Conservation (phyloP, 2,888 invertebrate species). For the Yponomeuta malinellus region DNA sequence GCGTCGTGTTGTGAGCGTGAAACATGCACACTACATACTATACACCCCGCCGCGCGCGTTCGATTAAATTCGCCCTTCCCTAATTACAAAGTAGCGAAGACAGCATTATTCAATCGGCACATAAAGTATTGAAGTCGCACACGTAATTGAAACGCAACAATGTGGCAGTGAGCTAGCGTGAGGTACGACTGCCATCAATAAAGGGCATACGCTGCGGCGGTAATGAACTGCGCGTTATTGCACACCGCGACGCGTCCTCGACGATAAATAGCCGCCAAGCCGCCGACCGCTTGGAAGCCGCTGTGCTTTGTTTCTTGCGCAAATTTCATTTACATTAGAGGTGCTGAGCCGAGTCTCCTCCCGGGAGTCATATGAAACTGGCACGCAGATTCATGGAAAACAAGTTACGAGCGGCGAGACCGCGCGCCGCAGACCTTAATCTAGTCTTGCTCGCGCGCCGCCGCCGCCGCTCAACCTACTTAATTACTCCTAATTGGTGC, state of each 20-base stretch:
- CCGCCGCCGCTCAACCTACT: slow-evolving; percentile 52
- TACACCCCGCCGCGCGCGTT: neutral
- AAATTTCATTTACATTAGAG: slow-evolving; percentile 74
- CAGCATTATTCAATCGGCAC: slow-evolving; percentile 32
- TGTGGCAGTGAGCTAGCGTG: slow-evolving; percentile 53
- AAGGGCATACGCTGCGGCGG: slow-evolving; percentile 65
- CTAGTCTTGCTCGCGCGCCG: slow-evolving; percentile 47
- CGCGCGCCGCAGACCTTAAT: slow-evolving; percentile 60
- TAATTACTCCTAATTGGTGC: slow-evolving; percentile 70
- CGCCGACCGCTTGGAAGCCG: slow-evolving; percentile 41
- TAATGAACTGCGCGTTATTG: slow-evolving; percentile 64
- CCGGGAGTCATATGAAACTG: slow-evolving; percentile 63
- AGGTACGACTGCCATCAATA: slow-evolving; percentile 62
- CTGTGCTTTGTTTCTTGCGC: slow-evolving; percentile 70
- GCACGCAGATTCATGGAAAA: slow-evolving; percentile 68
- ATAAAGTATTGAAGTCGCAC: slow-evolving; percentile 52
- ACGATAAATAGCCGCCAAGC: slow-evolving; percentile 68
- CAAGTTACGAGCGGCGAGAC: slow-evolving; percentile 63
- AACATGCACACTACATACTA: slow-evolving; percentile 1
- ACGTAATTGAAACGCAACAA: slow-evolving; percentile 55
- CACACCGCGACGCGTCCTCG: slow-evolving; percentile 51
- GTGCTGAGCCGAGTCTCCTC: slow-evolving; percentile 61
- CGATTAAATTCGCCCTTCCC: slow-evolving; percentile 9
- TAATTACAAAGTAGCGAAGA: neutral
- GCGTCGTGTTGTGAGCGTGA: slow-evolving; percentile 28